Percentiles rank a stretch among this genome's conserved stretches.
phyloP scores from a whole-genome alignment of 2,888 invertebrate species.

The Phortica okadai region DNA sequence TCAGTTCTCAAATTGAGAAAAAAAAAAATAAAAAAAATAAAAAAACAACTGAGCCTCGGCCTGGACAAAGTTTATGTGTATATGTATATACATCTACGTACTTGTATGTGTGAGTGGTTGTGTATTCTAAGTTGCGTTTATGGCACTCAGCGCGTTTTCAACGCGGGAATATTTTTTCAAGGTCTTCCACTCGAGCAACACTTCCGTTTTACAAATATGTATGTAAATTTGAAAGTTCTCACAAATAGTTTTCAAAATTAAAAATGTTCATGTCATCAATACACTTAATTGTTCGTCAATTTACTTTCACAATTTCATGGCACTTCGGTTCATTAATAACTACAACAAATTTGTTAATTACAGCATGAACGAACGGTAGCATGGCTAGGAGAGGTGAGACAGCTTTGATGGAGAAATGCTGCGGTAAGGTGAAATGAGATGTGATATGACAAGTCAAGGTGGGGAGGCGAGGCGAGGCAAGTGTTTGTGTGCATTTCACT shows the following conservation, averaged over 20 bases:
- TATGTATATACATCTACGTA: neutral
- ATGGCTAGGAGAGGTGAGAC: neutral
- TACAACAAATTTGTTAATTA: neutral
- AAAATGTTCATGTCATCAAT: too few relatives aligned
- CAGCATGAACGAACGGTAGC: neutral
- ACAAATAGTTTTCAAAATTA: neutral
- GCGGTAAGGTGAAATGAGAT: neutral
- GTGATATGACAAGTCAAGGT: too few relatives aligned
- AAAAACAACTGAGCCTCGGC: neutral
- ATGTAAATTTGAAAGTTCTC: neutral
- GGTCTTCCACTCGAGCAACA: conserved; percentile 4
- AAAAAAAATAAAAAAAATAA: neutral
- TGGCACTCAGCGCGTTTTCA: conserved; percentile 25
- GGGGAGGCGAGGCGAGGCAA: too few relatives aligned
- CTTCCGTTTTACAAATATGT: neutral
- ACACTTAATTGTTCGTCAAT: neutral
- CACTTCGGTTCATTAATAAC: neutral
- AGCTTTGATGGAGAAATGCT: neutral
- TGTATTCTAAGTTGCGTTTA: conserved; percentile 18
- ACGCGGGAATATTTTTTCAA: conserved; percentile 24
- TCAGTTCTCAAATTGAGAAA: neutral
- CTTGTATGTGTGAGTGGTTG: neutral
- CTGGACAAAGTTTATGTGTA: neutral
- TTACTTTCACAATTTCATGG: neutral
- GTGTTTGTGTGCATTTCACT: too few relatives aligned